A percentile compares a stretch with the other conserved stretches of the same genome.
Conservation (phyloP, 2,113 vertebrate species). For the Charadrius vociferus region DNA sequence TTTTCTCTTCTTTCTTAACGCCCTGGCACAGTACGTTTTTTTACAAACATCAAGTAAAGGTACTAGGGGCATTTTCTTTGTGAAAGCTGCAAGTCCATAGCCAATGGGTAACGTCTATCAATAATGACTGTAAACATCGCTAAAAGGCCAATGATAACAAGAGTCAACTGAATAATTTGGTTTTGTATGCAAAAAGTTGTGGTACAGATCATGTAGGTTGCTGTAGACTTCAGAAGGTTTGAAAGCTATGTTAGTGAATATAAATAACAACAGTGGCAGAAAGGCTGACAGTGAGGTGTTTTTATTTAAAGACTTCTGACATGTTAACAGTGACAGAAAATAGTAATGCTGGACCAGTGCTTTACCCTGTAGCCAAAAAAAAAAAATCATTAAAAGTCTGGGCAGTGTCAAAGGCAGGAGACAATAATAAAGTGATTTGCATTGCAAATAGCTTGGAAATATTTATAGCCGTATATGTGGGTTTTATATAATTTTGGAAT, state of each 20-base stretch:
- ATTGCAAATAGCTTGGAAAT: conserved; percentile 17
- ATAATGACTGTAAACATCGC: neutral
- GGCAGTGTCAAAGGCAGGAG: neutral
- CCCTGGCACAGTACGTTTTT: neutral
- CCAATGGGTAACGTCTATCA: neutral
- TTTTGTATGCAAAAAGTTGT: neutral
- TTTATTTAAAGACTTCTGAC: neutral
- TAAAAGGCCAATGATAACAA: neutral
- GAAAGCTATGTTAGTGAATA: neutral
- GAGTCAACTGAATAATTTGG: neutral
- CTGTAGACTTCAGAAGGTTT: neutral
- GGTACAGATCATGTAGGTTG: neutral
- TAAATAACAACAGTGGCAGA: neutral
- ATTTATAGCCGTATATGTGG: neutral
- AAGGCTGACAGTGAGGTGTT: neutral
- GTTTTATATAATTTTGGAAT: neutral
- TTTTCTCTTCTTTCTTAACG: neutral
- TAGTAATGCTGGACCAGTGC: neutral
- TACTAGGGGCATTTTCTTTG: neutral
- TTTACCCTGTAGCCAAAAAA: neutral
- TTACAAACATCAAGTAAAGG: neutral
- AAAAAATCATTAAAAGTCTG: neutral
- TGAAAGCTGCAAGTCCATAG: neutral
- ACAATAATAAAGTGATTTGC: conserved; percentile 9
- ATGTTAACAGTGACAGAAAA: neutral